Evolutionary conservation across 2,797 vertebrate genomes (phyloP).

Genomic region (Alca torda): DNA sequence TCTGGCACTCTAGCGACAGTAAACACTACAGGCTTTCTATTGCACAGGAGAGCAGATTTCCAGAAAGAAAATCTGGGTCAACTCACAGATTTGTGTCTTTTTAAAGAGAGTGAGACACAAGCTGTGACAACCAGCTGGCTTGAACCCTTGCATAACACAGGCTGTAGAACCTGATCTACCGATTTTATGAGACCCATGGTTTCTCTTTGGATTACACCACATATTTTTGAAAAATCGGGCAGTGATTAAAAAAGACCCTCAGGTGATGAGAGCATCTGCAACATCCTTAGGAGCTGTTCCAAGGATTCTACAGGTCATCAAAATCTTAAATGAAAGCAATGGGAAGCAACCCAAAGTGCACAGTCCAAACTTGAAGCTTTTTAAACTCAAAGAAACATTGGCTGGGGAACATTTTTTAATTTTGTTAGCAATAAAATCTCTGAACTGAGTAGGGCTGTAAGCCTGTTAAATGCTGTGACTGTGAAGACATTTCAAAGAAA

Average conservation of each 20-base stretch:
- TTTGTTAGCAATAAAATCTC: background rate
- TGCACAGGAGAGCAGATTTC: background rate
- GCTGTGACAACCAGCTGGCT: background rate
- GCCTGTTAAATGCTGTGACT: background rate
- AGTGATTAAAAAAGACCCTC: background rate
- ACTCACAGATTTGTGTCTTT: background rate
- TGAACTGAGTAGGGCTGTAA: background rate
- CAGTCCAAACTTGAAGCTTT: background rate
- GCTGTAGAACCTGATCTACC: background rate
- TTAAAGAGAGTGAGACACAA: background rate
- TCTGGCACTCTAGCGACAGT: background rate
- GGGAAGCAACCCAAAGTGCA: background rate
- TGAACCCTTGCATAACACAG: background rate
- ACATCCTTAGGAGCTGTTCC: background rate
- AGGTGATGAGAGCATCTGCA: background rate
- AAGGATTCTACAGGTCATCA: background rate
- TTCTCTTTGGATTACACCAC: background rate
- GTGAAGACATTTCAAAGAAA: background rate
- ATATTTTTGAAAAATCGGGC: background rate
- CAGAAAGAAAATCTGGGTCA: background rate
- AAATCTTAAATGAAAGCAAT: constrained; percentile 1
- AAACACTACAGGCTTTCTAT: background rate
- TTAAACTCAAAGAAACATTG: background rate
- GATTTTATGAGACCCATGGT: background rate
- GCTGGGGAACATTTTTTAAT: background rate